Percentiles rank a stretch among this genome's conserved stretches.
phyloP scores from a whole-genome alignment of 2,797 vertebrate species.

The Alectoris magna region DNA sequence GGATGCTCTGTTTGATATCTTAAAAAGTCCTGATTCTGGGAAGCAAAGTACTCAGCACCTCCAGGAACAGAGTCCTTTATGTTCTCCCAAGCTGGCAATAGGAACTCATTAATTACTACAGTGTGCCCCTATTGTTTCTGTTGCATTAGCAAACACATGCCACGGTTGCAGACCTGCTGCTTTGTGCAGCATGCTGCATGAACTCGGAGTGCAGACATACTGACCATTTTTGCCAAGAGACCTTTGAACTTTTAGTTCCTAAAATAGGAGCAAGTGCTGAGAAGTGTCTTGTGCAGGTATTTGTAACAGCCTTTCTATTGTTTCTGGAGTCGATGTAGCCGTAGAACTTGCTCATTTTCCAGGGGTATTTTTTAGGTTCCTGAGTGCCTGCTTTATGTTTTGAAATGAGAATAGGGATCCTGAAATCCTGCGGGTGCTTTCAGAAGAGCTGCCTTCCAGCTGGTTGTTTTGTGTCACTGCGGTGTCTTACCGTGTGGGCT shows the following conservation, averaged over 20 bases:
- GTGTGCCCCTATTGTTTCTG: neutral
- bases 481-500: neutral
- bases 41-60: neutral
- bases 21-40: neutral
- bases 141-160: neutral
- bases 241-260: slow-evolving; percentile 13
- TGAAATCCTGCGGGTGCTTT: neutral
- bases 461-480: neutral
- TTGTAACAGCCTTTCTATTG: neutral
- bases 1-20: neutral
- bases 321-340: neutral
- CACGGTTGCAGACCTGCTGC: neutral
- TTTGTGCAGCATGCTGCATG: neutral
- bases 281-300: neutral
- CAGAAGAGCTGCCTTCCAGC: neutral
- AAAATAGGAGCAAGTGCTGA: neutral
- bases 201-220: neutral
- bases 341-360: neutral
- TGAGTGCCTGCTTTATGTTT: accelerated
- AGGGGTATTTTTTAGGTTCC: neutral
- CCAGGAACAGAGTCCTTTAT: neutral
- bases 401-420: neutral
- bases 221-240: neutral
- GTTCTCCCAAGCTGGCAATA: neutral
- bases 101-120: neutral